Evolutionary conservation across 2,797 vertebrate species (phyloP).

Genomic region (Meda fulgida): DNA sequence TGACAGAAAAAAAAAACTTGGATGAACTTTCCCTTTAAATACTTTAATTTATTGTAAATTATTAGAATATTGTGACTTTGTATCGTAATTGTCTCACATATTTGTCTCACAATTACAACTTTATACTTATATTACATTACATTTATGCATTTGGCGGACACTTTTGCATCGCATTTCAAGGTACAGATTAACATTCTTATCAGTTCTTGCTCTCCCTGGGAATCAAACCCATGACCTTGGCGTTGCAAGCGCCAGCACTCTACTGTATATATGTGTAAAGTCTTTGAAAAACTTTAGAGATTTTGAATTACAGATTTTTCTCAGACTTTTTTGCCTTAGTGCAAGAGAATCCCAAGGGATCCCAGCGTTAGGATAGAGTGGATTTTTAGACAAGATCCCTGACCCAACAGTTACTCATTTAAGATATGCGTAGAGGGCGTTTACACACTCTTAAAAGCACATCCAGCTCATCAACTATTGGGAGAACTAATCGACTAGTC

Average conservation of each 20-base stretch:
- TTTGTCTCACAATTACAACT: background rate
- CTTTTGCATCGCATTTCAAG: too few species aligned
- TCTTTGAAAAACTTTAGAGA: too few species aligned
- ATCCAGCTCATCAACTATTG: background rate
- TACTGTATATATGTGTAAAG: too few species aligned
- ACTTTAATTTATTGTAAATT: background rate
- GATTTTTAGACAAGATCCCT: background rate
- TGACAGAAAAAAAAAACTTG: background rate
- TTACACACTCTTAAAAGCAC: background rate
- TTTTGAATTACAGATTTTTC: background rate
- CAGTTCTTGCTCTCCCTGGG: too few species aligned
- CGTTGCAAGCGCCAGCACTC: too few species aligned
- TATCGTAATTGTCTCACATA: background rate
- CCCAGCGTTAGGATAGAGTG: background rate
- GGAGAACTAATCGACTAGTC: constrained; percentile 2
- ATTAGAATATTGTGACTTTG: background rate
- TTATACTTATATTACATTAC: background rate
- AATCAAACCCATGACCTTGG: too few species aligned
- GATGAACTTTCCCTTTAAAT: background rate
- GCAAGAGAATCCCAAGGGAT: background rate
- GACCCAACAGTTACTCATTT: background rate
- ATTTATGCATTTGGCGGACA: too few species aligned
- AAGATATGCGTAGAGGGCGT: background rate
- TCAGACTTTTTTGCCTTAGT: background rate
- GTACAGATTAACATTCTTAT: too few species aligned